A percentile compares a stretch with the other conserved stretches of the same genome.
phyloP scores from a whole-genome alignment of 2,797 vertebrate genomes.

The Phataginus tetradactyla region DNA sequence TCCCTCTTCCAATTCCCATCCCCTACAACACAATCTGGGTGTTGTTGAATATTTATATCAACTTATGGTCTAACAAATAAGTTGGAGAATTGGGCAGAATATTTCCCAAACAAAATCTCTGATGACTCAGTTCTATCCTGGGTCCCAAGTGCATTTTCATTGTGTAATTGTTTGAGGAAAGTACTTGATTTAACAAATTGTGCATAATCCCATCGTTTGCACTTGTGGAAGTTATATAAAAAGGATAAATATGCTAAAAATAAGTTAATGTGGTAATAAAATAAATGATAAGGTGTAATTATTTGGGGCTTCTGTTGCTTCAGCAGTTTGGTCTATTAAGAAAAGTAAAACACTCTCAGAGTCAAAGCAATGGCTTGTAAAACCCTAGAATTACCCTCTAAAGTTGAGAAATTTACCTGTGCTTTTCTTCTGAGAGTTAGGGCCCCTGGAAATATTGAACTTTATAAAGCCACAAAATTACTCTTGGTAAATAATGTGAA shows the following conservation, averaged over 20 bases:
- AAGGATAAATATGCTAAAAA: constrained; percentile 54
- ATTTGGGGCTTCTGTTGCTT: constrained; percentile 8
- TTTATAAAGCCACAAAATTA: constrained; percentile 55
- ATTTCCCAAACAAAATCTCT: constrained; percentile 36
- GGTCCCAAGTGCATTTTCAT: background rate
- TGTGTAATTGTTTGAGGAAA: constrained; percentile 39
- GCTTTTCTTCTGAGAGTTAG: background rate
- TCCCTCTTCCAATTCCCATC: background rate
- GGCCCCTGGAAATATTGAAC: background rate
- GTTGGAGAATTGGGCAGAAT: constrained; percentile 68
- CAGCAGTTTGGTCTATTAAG: constrained; percentile 43
- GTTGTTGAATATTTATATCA: background rate
- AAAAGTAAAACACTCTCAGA: constrained; percentile 41
- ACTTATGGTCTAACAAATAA: background rate
- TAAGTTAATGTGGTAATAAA: constrained; percentile 35
- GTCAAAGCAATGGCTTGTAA: constrained; percentile 50
- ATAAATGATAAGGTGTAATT: background rate
- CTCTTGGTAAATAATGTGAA: constrained; percentile 53
- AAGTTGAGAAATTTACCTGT: background rate
- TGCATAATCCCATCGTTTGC: constrained; percentile 43
- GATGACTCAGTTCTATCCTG: constrained; percentile 20
- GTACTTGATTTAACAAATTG: constrained; percentile 19
- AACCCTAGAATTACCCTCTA: constrained; percentile 36
- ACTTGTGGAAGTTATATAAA: constrained; percentile 47
- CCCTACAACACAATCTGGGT: background rate